Percentiles rank a stretch among this genome's conserved stretches.
These are phyloP conservation scores for Uria aalge DNA, from an alignment of 2,113 vertebrate species.

Conservation along the genomic window DNA sequence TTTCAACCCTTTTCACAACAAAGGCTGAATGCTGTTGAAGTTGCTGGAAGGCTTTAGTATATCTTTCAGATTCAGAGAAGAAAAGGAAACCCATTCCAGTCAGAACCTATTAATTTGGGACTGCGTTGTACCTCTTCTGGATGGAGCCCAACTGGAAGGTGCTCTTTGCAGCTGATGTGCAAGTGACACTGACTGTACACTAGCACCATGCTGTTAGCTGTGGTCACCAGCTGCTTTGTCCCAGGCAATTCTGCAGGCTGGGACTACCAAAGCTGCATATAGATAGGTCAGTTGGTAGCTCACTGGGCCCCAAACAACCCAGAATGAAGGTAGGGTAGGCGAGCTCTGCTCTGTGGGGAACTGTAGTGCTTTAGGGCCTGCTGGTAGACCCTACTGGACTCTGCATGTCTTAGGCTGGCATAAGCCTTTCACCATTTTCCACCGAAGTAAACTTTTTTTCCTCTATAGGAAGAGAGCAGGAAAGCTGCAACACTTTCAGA, in stretches of 20 bases:
- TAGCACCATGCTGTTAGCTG: background rate
- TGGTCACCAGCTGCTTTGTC: background rate
- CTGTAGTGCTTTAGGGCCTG: rapidly evolving
- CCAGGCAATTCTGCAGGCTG: background rate
- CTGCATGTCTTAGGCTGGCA: background rate
- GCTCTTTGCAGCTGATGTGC: background rate
- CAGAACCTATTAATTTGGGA: background rate
- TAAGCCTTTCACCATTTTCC: background rate
- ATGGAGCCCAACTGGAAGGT: background rate
- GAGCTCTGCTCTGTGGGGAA: background rate
- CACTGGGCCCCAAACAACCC: background rate
- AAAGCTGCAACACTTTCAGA: background rate
- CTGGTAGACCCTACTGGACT: background rate
- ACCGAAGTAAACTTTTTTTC: background rate
- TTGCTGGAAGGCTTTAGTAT: background rate
- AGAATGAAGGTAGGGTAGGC: background rate
- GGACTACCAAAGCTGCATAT: background rate
- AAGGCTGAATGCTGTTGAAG: background rate
- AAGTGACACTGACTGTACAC: too few species aligned
- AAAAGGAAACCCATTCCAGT: background rate
- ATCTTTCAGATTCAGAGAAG: background rate
- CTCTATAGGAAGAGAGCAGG: background rate
- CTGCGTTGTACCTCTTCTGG: background rate
- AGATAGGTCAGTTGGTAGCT: rapidly evolving
- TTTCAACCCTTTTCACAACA: background rate